Base-by-base conservation (phyloP, 2,113 vertebrate genomes). In the Microcebus griseorufus region DNA sequence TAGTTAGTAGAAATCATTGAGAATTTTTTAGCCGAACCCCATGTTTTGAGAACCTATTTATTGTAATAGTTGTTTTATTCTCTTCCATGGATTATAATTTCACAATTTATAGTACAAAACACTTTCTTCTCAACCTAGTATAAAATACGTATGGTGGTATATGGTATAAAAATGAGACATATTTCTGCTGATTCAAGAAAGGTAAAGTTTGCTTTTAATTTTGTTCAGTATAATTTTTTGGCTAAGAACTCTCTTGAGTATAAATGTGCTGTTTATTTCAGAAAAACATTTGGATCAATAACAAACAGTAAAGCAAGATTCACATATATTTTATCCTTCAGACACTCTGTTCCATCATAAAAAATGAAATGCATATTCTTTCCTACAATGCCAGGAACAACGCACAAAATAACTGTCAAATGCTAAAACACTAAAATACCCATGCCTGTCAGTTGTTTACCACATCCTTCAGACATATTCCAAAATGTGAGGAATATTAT, bases 191-290 rank as follows among this genome's bases (percentile, higher is more conserved):
- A 90, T 65, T 90, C 75, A 80, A 29, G 39, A 69, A 86, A 48
- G 76, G 9, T 78, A 53, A 6, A 79, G 51, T 84, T 84, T 73
- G 42, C 34, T 76, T 75, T 93, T 64, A 12, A 55, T 67, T 90
- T 85, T 65, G 45, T 58, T 73, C 32, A 27, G 9, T 72, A 25
- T 45, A 53, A 80, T 58, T 55, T 37, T 89, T 93, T 86, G 18
- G 42, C 34, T 94, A 75, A 80, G 14, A 67, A 60, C 20, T 34
- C 25, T 85, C 53, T 29, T 73, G 3, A 76, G 34, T 39, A 55
- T 85, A 76, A 14, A 17, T 60, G 69, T 92, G n/a, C 73, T 79
- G 22, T 85, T 79, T 81, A 92, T 92, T 97, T 90, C 88, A 64
- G 53, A 88, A 95, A 91, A 86, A 62, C 6, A 64, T 80, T 65